Percentiles rank a stretch among this genome's conserved stretches.
These are phyloP conservation scores for Hippocampus barbouri DNA, from an alignment of 2,113 vertebrate species.

Conservation along the genomic window DNA sequence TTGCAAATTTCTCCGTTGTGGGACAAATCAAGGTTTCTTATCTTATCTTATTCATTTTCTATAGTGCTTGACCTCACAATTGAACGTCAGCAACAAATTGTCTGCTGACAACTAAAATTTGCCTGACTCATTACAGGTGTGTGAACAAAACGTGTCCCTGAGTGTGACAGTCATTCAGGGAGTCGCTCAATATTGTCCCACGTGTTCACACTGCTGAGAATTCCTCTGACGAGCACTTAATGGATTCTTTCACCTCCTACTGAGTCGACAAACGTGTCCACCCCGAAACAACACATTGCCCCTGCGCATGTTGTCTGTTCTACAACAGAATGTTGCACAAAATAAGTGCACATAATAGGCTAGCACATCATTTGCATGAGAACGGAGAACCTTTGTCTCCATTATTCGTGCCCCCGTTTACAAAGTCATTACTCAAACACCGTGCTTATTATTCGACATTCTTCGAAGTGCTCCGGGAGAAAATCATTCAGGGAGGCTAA, in stretches of 20 bases:
- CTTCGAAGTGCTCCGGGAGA: slow-evolving; percentile 22
- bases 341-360: neutral
- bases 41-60: too few species aligned
- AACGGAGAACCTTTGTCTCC: neutral
- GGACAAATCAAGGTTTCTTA: too few species aligned
- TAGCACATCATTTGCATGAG: neutral
- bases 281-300: neutral
- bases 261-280: slow-evolving; percentile 15
- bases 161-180: neutral
- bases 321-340: neutral
- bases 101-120: neutral
- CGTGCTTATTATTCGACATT: slow-evolving; percentile 36
- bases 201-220: slow-evolving; percentile 11
- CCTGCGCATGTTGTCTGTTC: neutral
- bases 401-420: slow-evolving; percentile 24
- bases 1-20: too few species aligned
- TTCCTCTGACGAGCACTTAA: slow-evolving; percentile 21
- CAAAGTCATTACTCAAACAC: slow-evolving; percentile 45
- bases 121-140: neutral
- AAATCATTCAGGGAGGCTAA: slow-evolving; percentile 44
- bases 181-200: slow-evolving; percentile 1
- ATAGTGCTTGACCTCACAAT: too few species aligned
- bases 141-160: neutral
- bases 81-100: neutral
- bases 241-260: slow-evolving; percentile 36